Conservation (phyloP, 1,140 invertebrate species). For the Streblospio benedicti region DNA sequence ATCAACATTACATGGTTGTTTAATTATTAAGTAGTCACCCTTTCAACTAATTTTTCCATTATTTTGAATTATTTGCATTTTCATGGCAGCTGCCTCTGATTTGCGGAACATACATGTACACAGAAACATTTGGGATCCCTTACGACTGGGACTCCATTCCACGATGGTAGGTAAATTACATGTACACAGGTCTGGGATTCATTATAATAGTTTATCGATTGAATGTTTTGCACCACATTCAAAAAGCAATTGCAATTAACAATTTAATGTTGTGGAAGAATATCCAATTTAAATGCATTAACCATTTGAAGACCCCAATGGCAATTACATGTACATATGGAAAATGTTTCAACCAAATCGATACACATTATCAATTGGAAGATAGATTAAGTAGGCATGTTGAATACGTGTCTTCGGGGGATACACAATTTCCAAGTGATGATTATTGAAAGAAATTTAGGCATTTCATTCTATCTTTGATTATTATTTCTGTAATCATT, state of each 20-base stretch:
- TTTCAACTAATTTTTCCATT: too few relatives aligned
- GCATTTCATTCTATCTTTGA: not conserved
- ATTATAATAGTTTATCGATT: not conserved
- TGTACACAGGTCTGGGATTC: not conserved
- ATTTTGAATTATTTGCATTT: too few relatives aligned
- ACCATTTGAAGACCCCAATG: not conserved
- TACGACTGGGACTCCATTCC: constrained; percentile 37
- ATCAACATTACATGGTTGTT: too few relatives aligned
- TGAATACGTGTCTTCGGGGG: too few relatives aligned
- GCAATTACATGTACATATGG: too few relatives aligned
- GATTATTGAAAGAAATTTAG: too few relatives aligned
- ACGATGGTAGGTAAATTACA: constrained; percentile 27
- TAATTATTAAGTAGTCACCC: too few relatives aligned
- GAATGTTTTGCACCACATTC: not conserved
- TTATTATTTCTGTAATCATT: not conserved
- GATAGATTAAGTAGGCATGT: too few relatives aligned
- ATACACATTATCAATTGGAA: too few relatives aligned
- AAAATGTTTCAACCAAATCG: too few relatives aligned
- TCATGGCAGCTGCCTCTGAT: constrained; percentile 33
- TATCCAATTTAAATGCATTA: not conserved
- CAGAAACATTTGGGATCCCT: constrained; percentile 32
- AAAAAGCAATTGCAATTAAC: not conserved
- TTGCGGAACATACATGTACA: constrained; percentile 31
- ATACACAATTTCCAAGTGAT: too few relatives aligned
- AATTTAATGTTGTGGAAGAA: not conserved